Evolutionary conservation across 2,888 invertebrate species (phyloP), one percentile per base, ranked within the genome.

Genomic region (Pollenia labialis): DNA sequence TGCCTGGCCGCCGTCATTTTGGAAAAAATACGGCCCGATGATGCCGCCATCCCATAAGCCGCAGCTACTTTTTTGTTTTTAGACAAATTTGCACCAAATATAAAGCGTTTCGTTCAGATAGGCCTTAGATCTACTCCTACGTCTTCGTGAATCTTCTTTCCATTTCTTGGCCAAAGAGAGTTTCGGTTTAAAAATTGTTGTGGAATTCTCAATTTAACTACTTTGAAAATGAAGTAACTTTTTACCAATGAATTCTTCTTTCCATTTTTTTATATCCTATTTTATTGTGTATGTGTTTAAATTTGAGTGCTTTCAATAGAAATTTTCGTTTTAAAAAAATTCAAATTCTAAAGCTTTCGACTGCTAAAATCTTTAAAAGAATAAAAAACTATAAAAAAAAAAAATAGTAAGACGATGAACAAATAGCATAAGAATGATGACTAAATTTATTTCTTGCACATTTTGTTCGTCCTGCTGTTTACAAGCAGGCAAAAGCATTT

Each of bases 381-480:
- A 50, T 14, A 32, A 6, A 18, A 60, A n/a, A 46, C 4, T 42
- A n/a, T 4, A 62, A n/a, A 62, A 44, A 46, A 60, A 52, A 48
- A 56, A 46, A 12, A 60, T 18, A 68, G 12, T 4, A 62, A 52
- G 18, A 50, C 32, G 1, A 16, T n/a, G 54, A 58, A 48, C 68
- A 50, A 68, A 75, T 62, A 74, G 18, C 54, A 14, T 56, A 77
- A 58, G 32, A 64, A 50, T 85, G 66, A 86, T 75, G 72, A 32
- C 74, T 74, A 69, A 86, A 86, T 81, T 68, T 68, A 58, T 81
- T 56, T 60, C 42, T 66, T 50, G n/a, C 56, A 48, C 12, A 81
- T 52, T 58, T 75, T 54, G 44, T 69, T 14, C 44, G 44, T 68
- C 12, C 52, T 14, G 50, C 12, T 79, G 32, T 54, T 56, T 44